Base-by-base conservation (phyloP, 2,888 invertebrate species). In the Sialis fuliginosa region DNA sequence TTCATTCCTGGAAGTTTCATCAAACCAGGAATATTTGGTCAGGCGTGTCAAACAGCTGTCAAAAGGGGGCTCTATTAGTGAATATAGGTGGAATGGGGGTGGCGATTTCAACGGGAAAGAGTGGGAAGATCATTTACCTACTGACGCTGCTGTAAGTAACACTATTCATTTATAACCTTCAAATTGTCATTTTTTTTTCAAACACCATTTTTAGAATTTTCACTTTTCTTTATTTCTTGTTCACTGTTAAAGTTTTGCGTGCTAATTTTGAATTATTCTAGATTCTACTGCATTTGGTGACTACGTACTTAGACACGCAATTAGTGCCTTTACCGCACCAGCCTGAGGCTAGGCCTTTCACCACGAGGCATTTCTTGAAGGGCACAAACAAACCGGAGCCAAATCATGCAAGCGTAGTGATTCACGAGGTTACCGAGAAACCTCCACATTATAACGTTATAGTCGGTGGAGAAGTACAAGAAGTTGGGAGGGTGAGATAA, bases 11-110 rank as follows among this genome's bases (percentile, higher is more conserved):
- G 87, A 89, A 59, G 70, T 87, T 45, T 80, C 80, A 43, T 70
- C 79, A 12, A 87, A 91, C 67, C 91, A 91, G 63, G 83, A 86
- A 58, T 93, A 92, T 68, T 67, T 89, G 10, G 81, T 85, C 43
- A 78, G 77, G 51, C 71, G 93, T 54, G 79, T 92, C 34, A 72
- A 74, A 58, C 83, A 85, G 56, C 69, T 93, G 51, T 75, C 84
- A 1, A 76, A 74, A 59, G 90, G 89, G 50, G 87, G 90, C 7
- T 89, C 89, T 59, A 82, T 93, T 69, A 83, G 87, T 57, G 83
- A 82, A 56, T 95, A 84, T 66, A 79, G 79, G 52, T 93, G 93
- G 92, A 81, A 83, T 65, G 75, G 80, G 48, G 92, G 92, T 42
- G 81, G 84, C 39, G 67, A 67, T 32, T 74, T 76, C 56, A 75